A percentile compares a stretch with the other conserved stretches of the same genome.
These are phyloP conservation scores for Geotrupes spiniger DNA, from an alignment of 2,888 invertebrate genomes.

Conservation along the genomic window DNA sequence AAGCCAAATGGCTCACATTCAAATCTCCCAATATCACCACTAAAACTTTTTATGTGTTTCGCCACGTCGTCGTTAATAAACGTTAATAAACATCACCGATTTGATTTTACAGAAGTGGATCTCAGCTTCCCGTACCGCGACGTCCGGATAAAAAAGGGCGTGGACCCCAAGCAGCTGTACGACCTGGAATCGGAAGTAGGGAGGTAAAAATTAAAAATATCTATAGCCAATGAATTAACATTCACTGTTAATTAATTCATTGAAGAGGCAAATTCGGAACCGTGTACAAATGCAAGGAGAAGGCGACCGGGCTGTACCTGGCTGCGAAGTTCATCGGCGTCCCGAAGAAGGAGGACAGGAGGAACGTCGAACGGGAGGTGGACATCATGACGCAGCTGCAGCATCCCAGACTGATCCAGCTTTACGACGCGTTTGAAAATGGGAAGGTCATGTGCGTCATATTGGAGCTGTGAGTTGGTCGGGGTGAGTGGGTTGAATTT, in stretches of 20 bases:
- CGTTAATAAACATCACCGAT: too few relatives aligned
- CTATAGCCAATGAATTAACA: too few relatives aligned
- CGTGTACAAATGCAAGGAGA: conserved; percentile 89
- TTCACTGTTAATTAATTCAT: conserved; percentile 30
- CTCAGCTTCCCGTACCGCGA: conserved; percentile 86
- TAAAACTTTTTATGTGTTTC: too few relatives aligned
- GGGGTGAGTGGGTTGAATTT: background rate
- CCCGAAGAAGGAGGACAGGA: conserved; percentile 78
- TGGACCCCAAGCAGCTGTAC: conserved; percentile 83
- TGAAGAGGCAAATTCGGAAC: conserved; percentile 95
- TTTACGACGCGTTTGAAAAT: conserved; percentile 96
- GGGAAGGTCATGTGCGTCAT: conserved; percentile 94
- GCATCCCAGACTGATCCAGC: conserved; percentile 93
- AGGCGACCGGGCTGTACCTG: conserved; percentile 71
- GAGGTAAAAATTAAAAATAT: conserved; percentile 64
- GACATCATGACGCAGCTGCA: conserved; percentile 94
- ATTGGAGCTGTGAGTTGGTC: conserved; percentile 86
- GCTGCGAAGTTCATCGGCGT: conserved; percentile 93
- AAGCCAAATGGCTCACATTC: conserved; percentile 23
- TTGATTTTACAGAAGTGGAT: conserved; percentile 70
- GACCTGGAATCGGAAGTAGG: conserved; percentile 89
- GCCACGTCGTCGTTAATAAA: too few relatives aligned
- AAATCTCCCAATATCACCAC: conserved; percentile 11
- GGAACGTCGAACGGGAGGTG: conserved; percentile 92
- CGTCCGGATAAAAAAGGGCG: conserved; percentile 78